Base-by-base conservation (phyloP, 1,140 invertebrate genomes). In the Hetaerina americana region DNA sequence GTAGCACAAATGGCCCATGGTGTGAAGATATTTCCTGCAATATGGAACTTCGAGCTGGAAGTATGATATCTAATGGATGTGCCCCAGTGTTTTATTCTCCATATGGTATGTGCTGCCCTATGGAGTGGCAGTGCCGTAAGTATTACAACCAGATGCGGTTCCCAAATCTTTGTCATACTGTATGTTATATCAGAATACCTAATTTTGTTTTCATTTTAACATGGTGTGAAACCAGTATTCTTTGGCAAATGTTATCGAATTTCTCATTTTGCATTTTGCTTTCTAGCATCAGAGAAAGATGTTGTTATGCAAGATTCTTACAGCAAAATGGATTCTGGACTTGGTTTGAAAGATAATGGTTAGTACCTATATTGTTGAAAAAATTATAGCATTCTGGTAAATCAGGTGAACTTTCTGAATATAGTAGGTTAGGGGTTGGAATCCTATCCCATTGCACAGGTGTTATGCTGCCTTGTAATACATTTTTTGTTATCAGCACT, bases 21-120 rank as follows among this genome's bases (percentile, higher is more conserved):
- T 86, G 85, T 74, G 75, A 77, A 5, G 81, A 84, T 72, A 80
- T 85, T 26, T 80, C 84, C 75, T 86, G 85, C 70, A 83, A 82
- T 0, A 74, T 84, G 8, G 81, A 83, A 71, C 80, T 85, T 5
- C 80, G 82, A 71, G 78, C 82, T 72, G 80, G 81, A 49, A 76
- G 79, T 18, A 77, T 80, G 26, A 75, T 86, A 5, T 74, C 77
- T 10, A 74, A 80, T 6, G 82, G 81, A 22, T 85, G 84, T 73
- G 81, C 82, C 0, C 84, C 84, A 1, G 76, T 85, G 0, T 85
- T 82, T 73, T 76, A 78, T 29, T 18, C 15, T 18, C 22, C 40
- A 18, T n/a, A n/a, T n/a, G n/a, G n/a, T n/a, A 77, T 79, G 3
- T 80, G 80, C 71, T 85, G 84, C 71, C 83, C 84, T 0, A 82